Base-by-base conservation (phyloP, 2,888 invertebrate genomes). In the Drosophila formosana region DNA sequence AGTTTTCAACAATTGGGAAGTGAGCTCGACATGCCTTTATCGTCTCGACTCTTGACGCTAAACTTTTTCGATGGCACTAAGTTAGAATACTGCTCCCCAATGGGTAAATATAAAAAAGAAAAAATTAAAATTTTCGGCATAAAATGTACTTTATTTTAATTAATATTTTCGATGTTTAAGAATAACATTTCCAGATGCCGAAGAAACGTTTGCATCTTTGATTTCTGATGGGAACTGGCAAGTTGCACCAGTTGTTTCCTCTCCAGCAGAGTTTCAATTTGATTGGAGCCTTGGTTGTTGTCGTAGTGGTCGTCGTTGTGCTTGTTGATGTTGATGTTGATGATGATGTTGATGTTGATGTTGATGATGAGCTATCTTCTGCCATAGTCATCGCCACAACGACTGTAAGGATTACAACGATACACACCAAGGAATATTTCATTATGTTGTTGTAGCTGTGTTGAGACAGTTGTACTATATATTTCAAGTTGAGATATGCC, bases 181-280 rank as follows among this genome's bases (percentile, higher is more conserved):
- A 60, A 51, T 26, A 63, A 37, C 73, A 72, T 51, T 63, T 72
- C 1, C 5, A 4, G 2, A 30, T n/a, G 9, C 73, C 66, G 39
- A 72, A 62, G 37, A 73, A 34, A 3, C 9, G 9, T 32, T 72
- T 66, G 8, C 73, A 72, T 32, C 39, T 32, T 4, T 9, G n/a
- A 4, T n/a, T 46, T 45, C 13, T 25, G 32, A 5, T 3, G 5
- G 52, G 49, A 4, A 51, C 4, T n/a, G n/a, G 11, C 18, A 66
- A 7, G 18, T 53, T 26, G 62, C 72, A 72, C 72, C 72, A 72
- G 62, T 72, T 72, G 62, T 72, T 72, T 7, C 61, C 46, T 26
- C 4, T 45, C 72, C 66, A 62, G 72, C 72, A 72, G 49, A 46
- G 62, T 7, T 53, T 72, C n/a, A 37, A 28, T 13, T 65, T 72